Conservation (phyloP, 2,113 vertebrate species). For the Balaenoptera acutorostrata region DNA sequence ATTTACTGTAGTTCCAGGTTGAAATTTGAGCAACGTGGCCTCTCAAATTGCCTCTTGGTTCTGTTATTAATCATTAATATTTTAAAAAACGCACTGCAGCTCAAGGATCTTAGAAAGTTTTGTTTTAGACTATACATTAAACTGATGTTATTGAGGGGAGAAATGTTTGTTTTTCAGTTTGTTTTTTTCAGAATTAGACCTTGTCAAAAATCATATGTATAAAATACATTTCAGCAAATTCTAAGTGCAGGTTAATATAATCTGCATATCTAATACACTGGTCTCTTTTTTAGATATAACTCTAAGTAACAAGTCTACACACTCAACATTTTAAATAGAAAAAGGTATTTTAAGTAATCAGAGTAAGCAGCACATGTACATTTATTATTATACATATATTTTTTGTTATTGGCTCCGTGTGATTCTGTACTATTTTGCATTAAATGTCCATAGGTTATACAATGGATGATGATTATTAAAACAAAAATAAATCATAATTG, state of each 20-base stretch:
- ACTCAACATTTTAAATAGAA: not conserved
- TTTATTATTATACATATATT: not conserved
- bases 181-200: not conserved
- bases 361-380: not conserved
- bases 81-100: not conserved
- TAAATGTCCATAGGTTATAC: not conserved
- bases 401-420: not conserved
- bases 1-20: not conserved
- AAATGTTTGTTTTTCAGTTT: not conserved
- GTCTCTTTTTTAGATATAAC: not conserved
- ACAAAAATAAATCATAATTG: not conserved
- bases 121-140: not conserved
- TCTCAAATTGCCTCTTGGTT: not conserved
- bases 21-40: not conserved
- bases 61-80: not conserved
- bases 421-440: not conserved
- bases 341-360: not conserved
- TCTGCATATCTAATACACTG: not conserved
- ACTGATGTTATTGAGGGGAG: not conserved
- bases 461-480: not conserved
- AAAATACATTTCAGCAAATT: not conserved
- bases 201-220: not conserved
- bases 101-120: not conserved
- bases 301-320: not conserved
- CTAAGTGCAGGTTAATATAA: not conserved